Evolutionary conservation across 2,797 vertebrate genomes (phyloP), one percentile per base, ranked within the genome.

Genomic region (Carapus acus): DNA sequence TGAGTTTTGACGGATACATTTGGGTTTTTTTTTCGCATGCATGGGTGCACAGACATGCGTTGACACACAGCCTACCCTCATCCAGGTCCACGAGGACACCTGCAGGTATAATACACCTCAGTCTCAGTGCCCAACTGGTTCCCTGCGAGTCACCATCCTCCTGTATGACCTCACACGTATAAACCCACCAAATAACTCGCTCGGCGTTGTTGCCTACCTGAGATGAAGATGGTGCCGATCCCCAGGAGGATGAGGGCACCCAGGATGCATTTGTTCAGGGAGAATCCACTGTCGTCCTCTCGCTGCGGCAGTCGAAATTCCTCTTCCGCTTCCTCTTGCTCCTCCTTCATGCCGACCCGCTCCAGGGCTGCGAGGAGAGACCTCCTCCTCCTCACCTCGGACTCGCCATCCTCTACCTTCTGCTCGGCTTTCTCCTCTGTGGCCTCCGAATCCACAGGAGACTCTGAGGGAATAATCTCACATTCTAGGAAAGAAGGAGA

Each of bases 221-320:
- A 91, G 68, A 90, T 82, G 49, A 90, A 86, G 56, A 90, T 79
- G 54, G 87, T 90, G 37, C 89, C 88, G 1, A 91, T 70, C 13
- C 84, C 86, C 2, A 91, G 50, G 45, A 91, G 75, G 44, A 91
- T 75, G 29, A 91, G 54, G 3, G 85, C 87, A 45, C 81, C 88
- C 22, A 91, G 76, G 67, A 91, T 89, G 82, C 89, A 90, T 76
- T 88, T 91, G 80, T 91, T 91, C 52, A 91, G 52, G 24, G 88
- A 83, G 60, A 91, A 84, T 8, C 83, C 80, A 0, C 69, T 73
- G 54, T 85, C 81, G 0, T 84, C 83, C 1, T 75, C 73, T 50
- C 69, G 74, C 38, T 66, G 81, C 6, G 83, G 84, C 20, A 78
- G 62, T 43, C 78, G 83, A 49, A 85, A 85, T n/a, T 82, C 83